A percentile compares a stretch with the other conserved stretches of the same genome.
These are phyloP conservation scores for Globia sparganii DNA, from an alignment of 2,888 invertebrate genomes.

Conservation along the genomic window DNA sequence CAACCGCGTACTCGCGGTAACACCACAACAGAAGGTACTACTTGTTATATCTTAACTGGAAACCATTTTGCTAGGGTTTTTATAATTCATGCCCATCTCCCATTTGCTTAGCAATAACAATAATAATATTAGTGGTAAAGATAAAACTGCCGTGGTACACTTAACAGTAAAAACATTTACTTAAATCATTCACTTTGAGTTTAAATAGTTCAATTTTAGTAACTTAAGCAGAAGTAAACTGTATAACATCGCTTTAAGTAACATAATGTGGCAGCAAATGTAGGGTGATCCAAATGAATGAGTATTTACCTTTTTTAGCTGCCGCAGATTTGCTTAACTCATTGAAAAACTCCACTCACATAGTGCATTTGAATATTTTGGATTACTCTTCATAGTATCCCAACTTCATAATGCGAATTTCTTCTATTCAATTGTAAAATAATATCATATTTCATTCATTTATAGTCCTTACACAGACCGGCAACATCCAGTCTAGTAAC, in stretches of 20 bases:
- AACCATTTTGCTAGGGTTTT: not conserved
- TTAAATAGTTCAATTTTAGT: constrained; percentile 3
- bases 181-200: not conserved
- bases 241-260: constrained; percentile 2
- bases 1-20: constrained; percentile 97
- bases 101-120: constrained; percentile 16
- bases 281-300: constrained; percentile 18
- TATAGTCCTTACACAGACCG: constrained; percentile 1
- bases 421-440: constrained; percentile 1
- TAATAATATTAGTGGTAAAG: not conserved
- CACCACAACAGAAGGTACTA: constrained; percentile 95
- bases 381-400: not conserved
- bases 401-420: not conserved
- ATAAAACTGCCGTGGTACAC: not conserved
- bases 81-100: constrained; percentile 1
- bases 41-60: not conserved
- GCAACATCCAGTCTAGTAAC: constrained; percentile 9
- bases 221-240: not conserved
- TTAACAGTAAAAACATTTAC: not conserved
- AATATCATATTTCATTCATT: constrained; percentile 33
- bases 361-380: constrained; percentile 1
- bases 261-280: not conserved
- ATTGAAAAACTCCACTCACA: not conserved
- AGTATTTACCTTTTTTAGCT: not conserved
- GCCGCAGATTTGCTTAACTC: not conserved